Evolutionary conservation across 2,888 invertebrate genomes (phyloP).

Genomic region (Drosophila peninsularis): DNA sequence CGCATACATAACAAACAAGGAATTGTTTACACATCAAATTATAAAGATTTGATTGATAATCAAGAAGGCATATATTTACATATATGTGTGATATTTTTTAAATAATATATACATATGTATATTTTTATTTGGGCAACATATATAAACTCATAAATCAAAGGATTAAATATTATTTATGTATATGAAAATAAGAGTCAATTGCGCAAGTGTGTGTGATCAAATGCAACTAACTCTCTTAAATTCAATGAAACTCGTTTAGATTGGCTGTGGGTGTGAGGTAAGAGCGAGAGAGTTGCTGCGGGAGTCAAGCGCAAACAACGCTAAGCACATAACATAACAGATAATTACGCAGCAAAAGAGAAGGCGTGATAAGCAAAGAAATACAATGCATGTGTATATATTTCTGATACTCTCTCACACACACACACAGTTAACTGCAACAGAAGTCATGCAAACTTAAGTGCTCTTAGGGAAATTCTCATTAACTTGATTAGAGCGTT

Average conservation of each 20-base stretch:
- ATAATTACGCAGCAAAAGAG: neutral
- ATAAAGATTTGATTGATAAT: neutral
- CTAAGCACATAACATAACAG: neutral
- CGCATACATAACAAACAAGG: slow-evolving; percentile 10
- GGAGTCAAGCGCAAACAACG: neutral
- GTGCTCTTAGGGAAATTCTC: neutral
- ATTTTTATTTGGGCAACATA: neutral
- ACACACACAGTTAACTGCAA: neutral
- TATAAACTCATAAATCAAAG: neutral
- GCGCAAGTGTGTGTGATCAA: neutral
- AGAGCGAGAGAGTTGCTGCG: neutral
- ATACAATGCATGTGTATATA: too few relatives aligned
- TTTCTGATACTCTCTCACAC: neutral
- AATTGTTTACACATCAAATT: slow-evolving; percentile 4
- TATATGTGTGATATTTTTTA: neutral
- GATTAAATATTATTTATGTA: neutral
- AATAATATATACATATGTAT: neutral
- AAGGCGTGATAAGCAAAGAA: neutral
- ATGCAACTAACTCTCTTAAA: neutral
- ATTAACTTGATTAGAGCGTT: too few relatives aligned
- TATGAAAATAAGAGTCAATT: neutral
- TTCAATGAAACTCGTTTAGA: neutral
- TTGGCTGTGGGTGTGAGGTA: neutral
- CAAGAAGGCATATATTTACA: too few relatives aligned
- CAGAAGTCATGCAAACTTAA: neutral